These are phyloP conservation scores for Cynopterus sphinx DNA, from an alignment of 2,797 vertebrate genomes.

Conservation along the genomic window DNA sequence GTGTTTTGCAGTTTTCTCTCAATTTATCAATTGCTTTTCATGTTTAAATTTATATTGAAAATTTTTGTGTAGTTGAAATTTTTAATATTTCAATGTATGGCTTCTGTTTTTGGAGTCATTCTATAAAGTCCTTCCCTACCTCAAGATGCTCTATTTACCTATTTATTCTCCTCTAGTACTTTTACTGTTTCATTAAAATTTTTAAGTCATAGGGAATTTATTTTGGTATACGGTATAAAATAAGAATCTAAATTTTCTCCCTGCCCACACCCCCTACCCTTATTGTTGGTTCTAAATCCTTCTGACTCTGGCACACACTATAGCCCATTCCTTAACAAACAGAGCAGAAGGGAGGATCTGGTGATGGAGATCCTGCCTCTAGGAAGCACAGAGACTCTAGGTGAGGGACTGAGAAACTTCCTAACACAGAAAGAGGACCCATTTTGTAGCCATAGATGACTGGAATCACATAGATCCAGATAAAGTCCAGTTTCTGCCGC, in stretches of 20 bases:
- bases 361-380: neutral
- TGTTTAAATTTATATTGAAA: neutral
- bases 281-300: neutral
- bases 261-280: neutral
- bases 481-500: neutral
- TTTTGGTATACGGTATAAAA: neutral
- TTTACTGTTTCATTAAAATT: neutral
- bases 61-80: neutral
- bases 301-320: neutral
- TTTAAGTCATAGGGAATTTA: neutral
- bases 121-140: neutral
- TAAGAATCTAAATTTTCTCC: neutral
- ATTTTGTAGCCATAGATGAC: neutral
- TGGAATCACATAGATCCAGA: neutral
- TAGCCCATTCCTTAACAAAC: neutral
- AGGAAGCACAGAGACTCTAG: neutral
- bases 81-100: conserved; percentile 4
- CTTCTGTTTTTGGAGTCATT: conserved; percentile 21
- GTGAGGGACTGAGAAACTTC: neutral
- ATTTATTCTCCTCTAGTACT: neutral
- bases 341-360: neutral
- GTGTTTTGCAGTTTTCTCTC: neutral
- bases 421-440: neutral
- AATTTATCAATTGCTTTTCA: conserved; percentile 29
- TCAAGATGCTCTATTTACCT: neutral